Percentiles rank a stretch among this genome's conserved stretches.
These are phyloP conservation scores for Microcebus ravelobensis DNA, from an alignment of 2,113 vertebrate genomes.

Conservation along the genomic window DNA sequence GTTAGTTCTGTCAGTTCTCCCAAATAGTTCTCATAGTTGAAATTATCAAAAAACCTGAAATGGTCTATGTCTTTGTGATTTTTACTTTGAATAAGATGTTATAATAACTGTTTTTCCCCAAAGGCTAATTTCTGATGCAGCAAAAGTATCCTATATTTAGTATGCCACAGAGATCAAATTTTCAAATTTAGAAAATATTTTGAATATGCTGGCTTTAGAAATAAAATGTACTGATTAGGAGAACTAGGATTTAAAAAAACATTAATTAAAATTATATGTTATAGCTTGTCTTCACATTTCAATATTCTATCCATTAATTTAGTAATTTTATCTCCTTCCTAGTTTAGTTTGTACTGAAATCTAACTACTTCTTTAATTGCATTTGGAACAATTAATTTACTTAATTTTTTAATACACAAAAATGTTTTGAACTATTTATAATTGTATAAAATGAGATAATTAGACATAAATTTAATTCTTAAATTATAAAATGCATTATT, in stretches of 20 bases:
- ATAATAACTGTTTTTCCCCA: not conserved
- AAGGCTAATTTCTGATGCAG: not conserved
- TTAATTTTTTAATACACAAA: constrained; percentile 11
- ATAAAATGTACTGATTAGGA: not conserved
- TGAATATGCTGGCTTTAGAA: not conserved
- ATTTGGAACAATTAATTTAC: not conserved
- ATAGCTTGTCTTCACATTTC: not conserved
- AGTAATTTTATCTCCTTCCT: not conserved
- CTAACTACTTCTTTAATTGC: not conserved
- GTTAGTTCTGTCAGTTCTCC: not conserved
- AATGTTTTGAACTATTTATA: not conserved
- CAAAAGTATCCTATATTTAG: not conserved
- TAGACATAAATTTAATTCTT: not conserved
- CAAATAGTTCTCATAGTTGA: not conserved
- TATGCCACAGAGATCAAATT: not conserved
- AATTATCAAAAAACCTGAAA: not conserved
- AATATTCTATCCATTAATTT: not conserved
- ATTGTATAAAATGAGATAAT: not conserved
- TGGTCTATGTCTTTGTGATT: not conserved
- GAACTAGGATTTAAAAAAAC: not conserved
- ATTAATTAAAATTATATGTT: not conserved
- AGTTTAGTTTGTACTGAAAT: not conserved
- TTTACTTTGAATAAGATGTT: not conserved
- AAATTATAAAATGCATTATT: not conserved
- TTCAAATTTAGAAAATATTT: not conserved